Conservation (phyloP, 2,113 vertebrate species). For the Hemibagrus wyckioides region DNA sequence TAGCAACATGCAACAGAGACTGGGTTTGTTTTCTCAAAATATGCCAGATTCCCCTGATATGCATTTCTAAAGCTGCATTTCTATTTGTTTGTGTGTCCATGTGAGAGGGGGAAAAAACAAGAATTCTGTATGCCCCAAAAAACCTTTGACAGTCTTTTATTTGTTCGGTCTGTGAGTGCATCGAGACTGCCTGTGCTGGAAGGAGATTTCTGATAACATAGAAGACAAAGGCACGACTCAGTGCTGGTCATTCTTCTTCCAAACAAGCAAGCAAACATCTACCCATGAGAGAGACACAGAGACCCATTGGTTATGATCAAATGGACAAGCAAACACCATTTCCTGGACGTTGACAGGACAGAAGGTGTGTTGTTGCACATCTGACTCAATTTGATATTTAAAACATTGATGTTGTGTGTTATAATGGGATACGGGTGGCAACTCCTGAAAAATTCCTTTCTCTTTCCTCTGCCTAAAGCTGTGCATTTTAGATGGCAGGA, state of each 20-base stretch:
- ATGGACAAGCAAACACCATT: constrained; percentile 17
- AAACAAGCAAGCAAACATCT: constrained; percentile 47
- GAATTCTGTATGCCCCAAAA: not conserved
- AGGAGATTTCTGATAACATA: constrained; percentile 19
- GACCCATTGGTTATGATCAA: not conserved
- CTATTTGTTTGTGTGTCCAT: not conserved
- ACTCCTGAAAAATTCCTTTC: not conserved
- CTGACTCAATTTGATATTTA: not conserved
- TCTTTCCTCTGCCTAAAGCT: constrained; percentile 34
- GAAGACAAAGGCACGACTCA: constrained; percentile 3
- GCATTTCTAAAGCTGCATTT: not conserved
- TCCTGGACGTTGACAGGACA: constrained; percentile 14
- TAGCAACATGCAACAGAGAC: not conserved
- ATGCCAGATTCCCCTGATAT: not conserved
- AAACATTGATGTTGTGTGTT: not conserved
- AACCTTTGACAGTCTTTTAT: constrained; percentile 7
- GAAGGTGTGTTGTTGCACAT: constrained; percentile 13
- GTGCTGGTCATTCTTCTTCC: constrained; percentile 5
- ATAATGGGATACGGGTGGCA: not conserved
- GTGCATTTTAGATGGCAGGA: constrained; percentile 32
- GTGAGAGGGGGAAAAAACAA: not conserved
- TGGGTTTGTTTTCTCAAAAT: not conserved
- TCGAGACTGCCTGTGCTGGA: not conserved
- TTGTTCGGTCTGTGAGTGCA: not conserved
- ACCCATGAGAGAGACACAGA: not conserved